These are phyloP conservation scores for Excalfactoria chinensis DNA, from an alignment of 2,113 vertebrate genomes.

Conservation along the genomic window DNA sequence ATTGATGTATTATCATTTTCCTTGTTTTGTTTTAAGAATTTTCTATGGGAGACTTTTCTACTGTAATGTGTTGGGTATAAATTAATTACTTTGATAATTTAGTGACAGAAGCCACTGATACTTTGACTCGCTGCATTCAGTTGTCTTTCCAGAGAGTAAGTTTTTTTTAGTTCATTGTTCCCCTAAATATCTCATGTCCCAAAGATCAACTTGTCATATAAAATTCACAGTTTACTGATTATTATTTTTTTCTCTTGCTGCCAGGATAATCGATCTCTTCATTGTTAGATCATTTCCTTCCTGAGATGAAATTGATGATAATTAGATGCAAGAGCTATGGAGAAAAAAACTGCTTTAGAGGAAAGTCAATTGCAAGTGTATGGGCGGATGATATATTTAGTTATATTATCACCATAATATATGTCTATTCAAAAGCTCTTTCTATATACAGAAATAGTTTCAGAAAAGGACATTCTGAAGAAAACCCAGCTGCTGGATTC, in stretches of 20 bases:
- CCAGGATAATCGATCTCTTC: slow-evolving; percentile 39
- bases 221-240: slow-evolving; percentile 18
- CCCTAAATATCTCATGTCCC: background rate
- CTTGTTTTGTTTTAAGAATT: background rate
- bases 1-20: background rate
- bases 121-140: background rate
- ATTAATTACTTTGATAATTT: slow-evolving; percentile 32
- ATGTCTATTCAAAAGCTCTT: slow-evolving; percentile 24
- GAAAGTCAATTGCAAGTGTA: slow-evolving; percentile 39
- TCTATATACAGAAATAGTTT: slow-evolving; percentile 15
- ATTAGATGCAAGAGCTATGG: slow-evolving; percentile 30
- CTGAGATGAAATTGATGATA: slow-evolving; percentile 39
- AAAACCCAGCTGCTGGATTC: background rate
- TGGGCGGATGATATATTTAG: slow-evolving; percentile 64
- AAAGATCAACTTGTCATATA: slow-evolving; percentile 18
- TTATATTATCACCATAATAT: slow-evolving; percentile 32
- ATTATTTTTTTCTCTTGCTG: slow-evolving; percentile 4
- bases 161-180: background rate
- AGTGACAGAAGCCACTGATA: background rate
- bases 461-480: background rate
- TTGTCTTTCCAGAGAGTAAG: background rate
- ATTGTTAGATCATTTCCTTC: slow-evolving; percentile 55
- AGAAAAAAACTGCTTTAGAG: slow-evolving; percentile 21
- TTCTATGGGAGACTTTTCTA: background rate
- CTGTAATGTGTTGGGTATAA: background rate